Percentiles rank a stretch among this genome's conserved stretches.
Conservation (phyloP, 2,113 vertebrate genomes). For the Pluvialis apricaria region DNA sequence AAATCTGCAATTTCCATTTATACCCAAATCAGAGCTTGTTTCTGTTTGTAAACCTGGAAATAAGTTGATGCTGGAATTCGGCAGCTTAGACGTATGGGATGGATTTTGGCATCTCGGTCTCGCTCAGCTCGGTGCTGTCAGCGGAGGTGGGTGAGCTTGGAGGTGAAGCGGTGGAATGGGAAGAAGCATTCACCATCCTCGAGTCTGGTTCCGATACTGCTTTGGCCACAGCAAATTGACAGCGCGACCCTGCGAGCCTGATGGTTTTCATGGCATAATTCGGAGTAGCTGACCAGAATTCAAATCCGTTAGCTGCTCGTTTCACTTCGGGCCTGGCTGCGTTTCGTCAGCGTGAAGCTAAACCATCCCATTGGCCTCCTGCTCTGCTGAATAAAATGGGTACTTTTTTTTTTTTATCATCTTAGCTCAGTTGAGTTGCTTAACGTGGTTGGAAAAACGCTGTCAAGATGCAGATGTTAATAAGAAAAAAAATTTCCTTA, state of each 20-base stretch:
- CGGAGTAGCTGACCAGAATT: neutral
- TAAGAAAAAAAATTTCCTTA: neutral
- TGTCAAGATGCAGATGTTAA: constrained; percentile 19
- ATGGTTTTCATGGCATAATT: neutral
- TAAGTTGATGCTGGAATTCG: neutral
- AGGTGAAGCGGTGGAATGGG: neutral
- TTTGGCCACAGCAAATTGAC: neutral
- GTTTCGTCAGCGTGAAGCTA: constrained; percentile 9
- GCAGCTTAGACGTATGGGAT: neutral
- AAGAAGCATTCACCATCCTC: neutral
- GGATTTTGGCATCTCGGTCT: neutral
- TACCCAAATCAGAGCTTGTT: neutral
- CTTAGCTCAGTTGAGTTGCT: neutral
- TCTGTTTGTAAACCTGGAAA: neutral
- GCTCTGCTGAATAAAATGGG: neutral
- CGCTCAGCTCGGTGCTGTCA: neutral
- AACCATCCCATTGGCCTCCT: neutral
- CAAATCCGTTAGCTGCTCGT: neutral
- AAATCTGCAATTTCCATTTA: neutral
- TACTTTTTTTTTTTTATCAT: neutral
- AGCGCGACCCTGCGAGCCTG: neutral
- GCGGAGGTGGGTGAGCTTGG: neutral
- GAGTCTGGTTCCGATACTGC: neutral
- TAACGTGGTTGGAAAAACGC: neutral
- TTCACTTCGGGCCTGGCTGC: neutral